Percentiles rank a stretch among this genome's conserved stretches.
phyloP scores from a whole-genome alignment of 2,888 invertebrate genomes.

The Lordiphosa andalusiaca region DNA sequence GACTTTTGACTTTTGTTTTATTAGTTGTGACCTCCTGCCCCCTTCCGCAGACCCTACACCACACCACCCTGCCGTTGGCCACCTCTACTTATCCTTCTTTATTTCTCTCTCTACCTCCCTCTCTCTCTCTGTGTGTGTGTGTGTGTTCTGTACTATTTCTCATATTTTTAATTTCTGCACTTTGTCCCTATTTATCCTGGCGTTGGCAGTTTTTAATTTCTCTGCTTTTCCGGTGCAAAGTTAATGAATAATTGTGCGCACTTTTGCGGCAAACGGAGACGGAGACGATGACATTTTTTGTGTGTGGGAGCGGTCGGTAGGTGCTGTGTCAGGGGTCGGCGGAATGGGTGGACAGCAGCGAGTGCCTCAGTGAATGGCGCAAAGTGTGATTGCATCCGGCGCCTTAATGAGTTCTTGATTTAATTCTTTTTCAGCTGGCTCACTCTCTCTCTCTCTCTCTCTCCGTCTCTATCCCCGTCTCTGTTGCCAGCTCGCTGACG shows the following conservation, averaged over 20 bases:
- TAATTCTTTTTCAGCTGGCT: conserved; percentile 71
- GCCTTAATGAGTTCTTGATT: conserved; percentile 79
- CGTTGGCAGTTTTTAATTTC: conserved; percentile 79
- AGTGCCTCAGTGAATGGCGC: conserved; percentile 60
- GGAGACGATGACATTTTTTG: conserved; percentile 36
- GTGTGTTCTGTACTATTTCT: conserved; percentile 60
- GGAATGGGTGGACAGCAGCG: conserved; percentile 1
- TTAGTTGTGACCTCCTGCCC: conserved; percentile 67
- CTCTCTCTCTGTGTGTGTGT: conserved; percentile 12
- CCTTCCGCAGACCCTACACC: conserved; percentile 1
- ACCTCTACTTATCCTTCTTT: conserved; percentile 27
- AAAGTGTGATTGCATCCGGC: conserved; percentile 79
- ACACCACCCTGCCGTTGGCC: neutral
- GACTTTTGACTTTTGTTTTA: conserved; percentile 79
- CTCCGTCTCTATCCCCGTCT: too few species aligned
- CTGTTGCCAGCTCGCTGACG: conserved; percentile 52
- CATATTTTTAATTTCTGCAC: conserved; percentile 77
- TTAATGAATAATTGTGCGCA: conserved; percentile 79
- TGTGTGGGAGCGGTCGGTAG: conserved; percentile 20
- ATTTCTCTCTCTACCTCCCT: conserved; percentile 21
- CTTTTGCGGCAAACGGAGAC: conserved; percentile 72
- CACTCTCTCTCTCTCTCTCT: neutral
- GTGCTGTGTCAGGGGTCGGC: neutral
- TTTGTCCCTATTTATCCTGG: conserved; percentile 76
- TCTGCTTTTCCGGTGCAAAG: conserved; percentile 78